These are phyloP conservation scores for Leuciscus waleckii DNA, from an alignment of 2,797 vertebrate species.

Conservation along the genomic window DNA sequence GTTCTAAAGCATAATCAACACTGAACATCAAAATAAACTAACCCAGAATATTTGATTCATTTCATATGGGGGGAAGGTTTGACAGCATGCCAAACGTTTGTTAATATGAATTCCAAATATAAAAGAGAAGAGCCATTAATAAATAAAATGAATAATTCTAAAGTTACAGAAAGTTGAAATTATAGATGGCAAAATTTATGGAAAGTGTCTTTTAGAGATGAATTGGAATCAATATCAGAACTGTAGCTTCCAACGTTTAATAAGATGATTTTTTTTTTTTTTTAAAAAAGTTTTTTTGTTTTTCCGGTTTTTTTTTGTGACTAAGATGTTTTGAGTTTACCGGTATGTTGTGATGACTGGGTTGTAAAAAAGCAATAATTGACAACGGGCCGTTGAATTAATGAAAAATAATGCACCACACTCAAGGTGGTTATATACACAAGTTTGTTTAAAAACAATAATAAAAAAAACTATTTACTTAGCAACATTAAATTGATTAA, in stretches of 20 bases:
- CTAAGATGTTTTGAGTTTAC: not conserved
- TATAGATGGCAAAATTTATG: not conserved
- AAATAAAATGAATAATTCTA: conserved; percentile 10
- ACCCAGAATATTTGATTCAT: conserved; percentile 22
- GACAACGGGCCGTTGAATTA: not conserved
- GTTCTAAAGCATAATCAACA: conserved; percentile 21
- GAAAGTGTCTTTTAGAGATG: conserved; percentile 5
- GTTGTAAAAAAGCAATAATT: not conserved
- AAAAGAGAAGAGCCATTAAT: conserved; percentile 4
- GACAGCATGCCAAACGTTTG: conserved; percentile 21
- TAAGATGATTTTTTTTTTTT: not conserved
- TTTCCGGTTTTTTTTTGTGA: too few relatives aligned
- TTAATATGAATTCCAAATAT: conserved; percentile 29
- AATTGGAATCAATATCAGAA: not conserved
- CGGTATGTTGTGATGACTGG: not conserved
- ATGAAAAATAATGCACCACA: not conserved
- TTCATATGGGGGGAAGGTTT: conserved; percentile 9
- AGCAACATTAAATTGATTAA: not conserved
- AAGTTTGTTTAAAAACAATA: not conserved
- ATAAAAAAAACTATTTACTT: not conserved
- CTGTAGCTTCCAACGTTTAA: not conserved
- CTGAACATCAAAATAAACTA: conserved; percentile 29
- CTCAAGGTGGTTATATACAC: not conserved
- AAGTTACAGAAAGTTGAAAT: not conserved
- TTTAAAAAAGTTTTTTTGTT: too few relatives aligned